Percentiles rank a stretch among this genome's conserved stretches.
Evolutionary conservation across 2,888 invertebrate genomes (phyloP).

Genomic region (Lamellibrachia satsuma): DNA sequence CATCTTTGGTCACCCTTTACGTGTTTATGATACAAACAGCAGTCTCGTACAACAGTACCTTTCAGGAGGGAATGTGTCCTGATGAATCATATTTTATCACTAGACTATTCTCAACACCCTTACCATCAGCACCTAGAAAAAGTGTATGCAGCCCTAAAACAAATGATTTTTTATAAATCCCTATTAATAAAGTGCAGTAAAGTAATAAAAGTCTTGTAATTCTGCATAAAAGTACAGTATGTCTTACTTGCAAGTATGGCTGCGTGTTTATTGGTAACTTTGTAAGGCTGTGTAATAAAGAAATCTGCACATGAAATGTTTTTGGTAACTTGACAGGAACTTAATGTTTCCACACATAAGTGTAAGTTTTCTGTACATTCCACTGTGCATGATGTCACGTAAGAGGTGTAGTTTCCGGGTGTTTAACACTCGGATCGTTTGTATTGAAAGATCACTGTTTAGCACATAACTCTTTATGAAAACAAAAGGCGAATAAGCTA

Average conservation of each 20-base stretch:
- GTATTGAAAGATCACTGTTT: neutral
- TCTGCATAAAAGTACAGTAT: neutral
- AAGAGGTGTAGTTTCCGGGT: neutral
- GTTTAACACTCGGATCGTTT: neutral
- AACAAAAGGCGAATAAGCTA: too few species aligned
- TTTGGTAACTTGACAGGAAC: too few species aligned
- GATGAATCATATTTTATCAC: neutral
- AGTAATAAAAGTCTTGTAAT: neutral
- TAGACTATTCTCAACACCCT: neutral
- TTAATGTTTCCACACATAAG: too few species aligned
- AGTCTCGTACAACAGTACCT: neutral
- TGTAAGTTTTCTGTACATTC: too few species aligned
- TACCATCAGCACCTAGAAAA: neutral
- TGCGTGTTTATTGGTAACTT: neutral
- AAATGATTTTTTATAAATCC: neutral
- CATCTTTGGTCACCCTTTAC: neutral
- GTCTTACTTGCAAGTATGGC: neutral
- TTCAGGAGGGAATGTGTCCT: neutral
- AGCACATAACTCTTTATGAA: neutral
- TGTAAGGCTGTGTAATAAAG: neutral
- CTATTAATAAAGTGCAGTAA: neutral
- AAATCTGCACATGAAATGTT: neutral
- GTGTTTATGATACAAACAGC: neutral
- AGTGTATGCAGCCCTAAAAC: too few species aligned
- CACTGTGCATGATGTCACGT: neutral